Conservation (phyloP, 64 coral and sea anemone genomes). For the Porites australiensis region DNA sequence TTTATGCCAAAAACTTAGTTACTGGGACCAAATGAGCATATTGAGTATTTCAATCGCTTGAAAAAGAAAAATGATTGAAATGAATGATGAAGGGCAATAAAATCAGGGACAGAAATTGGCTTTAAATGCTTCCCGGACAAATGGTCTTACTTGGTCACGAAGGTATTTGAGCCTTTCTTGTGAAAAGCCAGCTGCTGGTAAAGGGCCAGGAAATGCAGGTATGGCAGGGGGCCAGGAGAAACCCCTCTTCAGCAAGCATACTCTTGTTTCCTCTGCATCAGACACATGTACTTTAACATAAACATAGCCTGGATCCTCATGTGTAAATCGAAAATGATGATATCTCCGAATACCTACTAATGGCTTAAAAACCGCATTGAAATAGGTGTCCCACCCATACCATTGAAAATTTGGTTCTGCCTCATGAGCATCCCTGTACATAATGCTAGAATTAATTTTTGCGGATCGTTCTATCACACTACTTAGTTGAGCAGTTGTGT, state of each 20-base stretch:
- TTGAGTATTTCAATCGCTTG: not conserved
- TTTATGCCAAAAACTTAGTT: too few species aligned
- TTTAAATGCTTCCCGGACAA: not conserved
- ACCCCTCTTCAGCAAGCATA: not conserved
- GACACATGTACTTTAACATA: not conserved
- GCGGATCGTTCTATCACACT: not conserved
- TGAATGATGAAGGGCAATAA: not conserved
- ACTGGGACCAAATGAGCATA: not conserved
- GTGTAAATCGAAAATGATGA: not conserved
- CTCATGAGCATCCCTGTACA: not conserved
- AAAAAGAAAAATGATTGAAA: not conserved
- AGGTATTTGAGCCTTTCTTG: not conserved
- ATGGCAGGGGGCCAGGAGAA: not conserved
- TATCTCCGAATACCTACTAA: not conserved
- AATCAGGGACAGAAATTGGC: not conserved
- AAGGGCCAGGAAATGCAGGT: not conserved
- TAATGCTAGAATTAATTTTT: not conserved
- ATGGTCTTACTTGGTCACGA: not conserved
- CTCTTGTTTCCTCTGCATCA: not conserved
- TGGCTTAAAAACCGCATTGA: not conserved
- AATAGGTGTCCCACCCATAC: constrained; percentile 3
- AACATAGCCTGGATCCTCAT: not conserved
- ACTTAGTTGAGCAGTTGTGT: not conserved
- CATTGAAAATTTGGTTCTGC: not conserved
- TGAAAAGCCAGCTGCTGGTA: not conserved